These are phyloP conservation scores for Zygogramma bicolorata DNA, from an alignment of 2,888 invertebrate genomes.

Conservation along the genomic window DNA sequence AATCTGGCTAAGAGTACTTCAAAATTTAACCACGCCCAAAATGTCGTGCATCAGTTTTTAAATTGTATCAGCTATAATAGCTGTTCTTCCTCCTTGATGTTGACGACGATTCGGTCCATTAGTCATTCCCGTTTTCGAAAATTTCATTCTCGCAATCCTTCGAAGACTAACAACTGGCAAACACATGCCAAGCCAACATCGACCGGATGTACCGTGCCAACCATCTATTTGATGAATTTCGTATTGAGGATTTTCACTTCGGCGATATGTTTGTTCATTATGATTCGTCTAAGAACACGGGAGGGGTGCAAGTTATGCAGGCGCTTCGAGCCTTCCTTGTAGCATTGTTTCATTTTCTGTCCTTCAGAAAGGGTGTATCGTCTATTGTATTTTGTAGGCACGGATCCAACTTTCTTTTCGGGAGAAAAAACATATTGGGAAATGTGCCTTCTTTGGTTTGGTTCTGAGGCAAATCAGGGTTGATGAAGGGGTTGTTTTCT, in stretches of 20 bases:
- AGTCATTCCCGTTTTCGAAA: slow-evolving; percentile 8
- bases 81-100: not conserved
- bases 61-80: not conserved
- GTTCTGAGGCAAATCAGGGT: no score
- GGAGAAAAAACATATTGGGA: not conserved
- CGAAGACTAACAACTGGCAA: slow-evolving; percentile 32
- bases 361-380: not conserved
- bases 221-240: slow-evolving; percentile 31
- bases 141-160: slow-evolving; percentile 10
- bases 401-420: not conserved
- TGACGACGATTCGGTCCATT: not conserved
- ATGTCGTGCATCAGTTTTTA: no score
- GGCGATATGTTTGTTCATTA: not conserved
- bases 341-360: not conserved
- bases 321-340: not conserved
- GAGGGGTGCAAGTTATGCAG: not conserved
- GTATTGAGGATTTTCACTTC: slow-evolving; percentile 19
- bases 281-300: not conserved
- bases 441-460: not conserved
- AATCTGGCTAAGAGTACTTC: no score
- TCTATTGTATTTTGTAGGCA: not conserved
- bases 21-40: no score
- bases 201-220: slow-evolving; percentile 25
- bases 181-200: slow-evolving; percentile 28
- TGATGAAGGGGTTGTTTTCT: no score